Base-by-base conservation (phyloP, 2,888 invertebrate genomes). In the Rhagonycha lutea region DNA sequence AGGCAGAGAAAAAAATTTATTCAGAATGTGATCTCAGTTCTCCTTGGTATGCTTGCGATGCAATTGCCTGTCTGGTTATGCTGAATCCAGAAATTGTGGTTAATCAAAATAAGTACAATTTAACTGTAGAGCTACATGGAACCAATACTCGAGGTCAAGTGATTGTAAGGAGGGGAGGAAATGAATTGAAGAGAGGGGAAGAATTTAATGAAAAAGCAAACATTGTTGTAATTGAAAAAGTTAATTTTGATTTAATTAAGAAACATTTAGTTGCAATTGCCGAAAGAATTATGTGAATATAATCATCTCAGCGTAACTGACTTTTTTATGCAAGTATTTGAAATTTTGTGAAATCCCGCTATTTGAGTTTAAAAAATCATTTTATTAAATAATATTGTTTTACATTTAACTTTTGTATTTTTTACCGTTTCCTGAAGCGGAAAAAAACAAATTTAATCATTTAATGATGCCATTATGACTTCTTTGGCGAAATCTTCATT, bases 101-200 rank as follows among this genome's bases (percentile, higher is more conserved):
- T 9, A 79, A 80, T 61, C 75, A 71, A 60, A 79, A 69, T 61
- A 23, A 70, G n/a, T 81, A 85, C 77, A 88, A 91, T 83, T 89
- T 89, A 3, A 90, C 91, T 1, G 90, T 93, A 3, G 93, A 93
- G 82, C 85, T 93, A 14, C 86, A 85, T 73, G 92, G 92, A 2
- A 83, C 79, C 4, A 87, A 89, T 79, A 92, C 92, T 0, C 88
- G 92, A 70, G 93, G 93, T 0, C 92, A 92, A 87, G 90, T 92
- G 85, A 90, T 92, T 0, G 86, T 92, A 14, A 92, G 92, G 85
- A 90, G 90, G 84, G 84, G 86, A 61, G 83, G 85, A 62, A 81
- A 81, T 8, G 18, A 18, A 90, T 92, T 0, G 86, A 92, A 14
- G 92, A 92, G 85, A 90, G 90, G 84, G 84, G 86, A 61, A 83